phyloP scores from a whole-genome alignment of 2,888 invertebrate genomes.

The Acanthosepion lycidas region DNA sequence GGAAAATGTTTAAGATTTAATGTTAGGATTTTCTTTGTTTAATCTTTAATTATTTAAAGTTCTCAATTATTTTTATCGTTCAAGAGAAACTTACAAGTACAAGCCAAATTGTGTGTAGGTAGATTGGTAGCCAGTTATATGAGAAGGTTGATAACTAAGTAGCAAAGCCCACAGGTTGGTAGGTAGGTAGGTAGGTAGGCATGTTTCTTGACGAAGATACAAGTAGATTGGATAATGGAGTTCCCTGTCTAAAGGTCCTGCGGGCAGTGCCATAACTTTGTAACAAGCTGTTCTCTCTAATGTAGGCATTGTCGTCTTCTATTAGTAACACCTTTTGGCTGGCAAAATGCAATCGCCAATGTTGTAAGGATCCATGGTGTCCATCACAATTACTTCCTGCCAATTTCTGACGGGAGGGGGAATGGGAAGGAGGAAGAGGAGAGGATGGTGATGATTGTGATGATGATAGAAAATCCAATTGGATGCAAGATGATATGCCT shows the following conservation, averaged over 20 bases:
- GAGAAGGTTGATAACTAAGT: neutral
- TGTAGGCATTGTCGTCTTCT: neutral
- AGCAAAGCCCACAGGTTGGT: neutral
- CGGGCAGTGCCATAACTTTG: neutral
- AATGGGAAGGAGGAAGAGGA: no score
- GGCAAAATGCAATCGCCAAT: constrained; percentile 15
- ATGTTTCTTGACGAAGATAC: constrained; percentile 18
- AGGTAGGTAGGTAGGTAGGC: neutral
- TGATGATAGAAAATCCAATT: constrained; percentile 15
- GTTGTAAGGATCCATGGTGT: constrained; percentile 33
- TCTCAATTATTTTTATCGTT: neutral
- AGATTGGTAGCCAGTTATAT: neutral
- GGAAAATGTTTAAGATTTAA: no score
- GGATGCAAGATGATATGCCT: neutral
- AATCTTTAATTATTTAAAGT: neutral
- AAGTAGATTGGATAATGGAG: constrained; percentile 17
- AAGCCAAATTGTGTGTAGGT: neutral
- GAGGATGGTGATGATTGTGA: neutral
- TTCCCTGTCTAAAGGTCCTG: neutral
- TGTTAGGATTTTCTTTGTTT: neutral
- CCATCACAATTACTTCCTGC: neutral
- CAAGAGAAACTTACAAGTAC: neutral
- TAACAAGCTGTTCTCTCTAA: constrained; percentile 4
- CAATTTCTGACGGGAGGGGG: neutral
- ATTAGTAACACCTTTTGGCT: constrained; percentile 33